Evolutionary conservation across 2,888 invertebrate genomes (phyloP).

Genomic region (Ormyrus labotus): DNA sequence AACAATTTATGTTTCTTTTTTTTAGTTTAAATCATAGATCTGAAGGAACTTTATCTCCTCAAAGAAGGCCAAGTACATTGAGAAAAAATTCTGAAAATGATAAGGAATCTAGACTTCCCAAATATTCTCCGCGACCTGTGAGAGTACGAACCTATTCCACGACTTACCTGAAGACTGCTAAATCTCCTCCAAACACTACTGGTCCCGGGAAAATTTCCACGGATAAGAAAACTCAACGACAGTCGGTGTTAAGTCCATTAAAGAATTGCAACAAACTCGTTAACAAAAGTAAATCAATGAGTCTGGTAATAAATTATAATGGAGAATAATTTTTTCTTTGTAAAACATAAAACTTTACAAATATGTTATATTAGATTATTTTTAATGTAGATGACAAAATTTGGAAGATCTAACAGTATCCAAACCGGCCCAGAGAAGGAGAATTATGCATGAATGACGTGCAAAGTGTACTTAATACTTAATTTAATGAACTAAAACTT

Average conservation of each 20-base stretch:
- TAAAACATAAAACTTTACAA: not conserved
- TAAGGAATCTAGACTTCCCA: slow-evolving; percentile 43
- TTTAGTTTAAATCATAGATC: slow-evolving; percentile 5
- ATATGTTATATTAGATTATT: slow-evolving; percentile 10
- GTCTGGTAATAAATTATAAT: slow-evolving; percentile 62
- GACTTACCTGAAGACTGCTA: slow-evolving; percentile 40
- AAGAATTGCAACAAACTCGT: slow-evolving; percentile 64
- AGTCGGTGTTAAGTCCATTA: slow-evolving; percentile 63
- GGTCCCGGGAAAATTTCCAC: not conserved
- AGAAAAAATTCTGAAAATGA: slow-evolving; percentile 34
- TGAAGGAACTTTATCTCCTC: slow-evolving; percentile 51
- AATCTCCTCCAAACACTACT: slow-evolving; percentile 10
- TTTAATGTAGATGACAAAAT: slow-evolving; percentile 40
- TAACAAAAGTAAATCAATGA: slow-evolving; percentile 58
- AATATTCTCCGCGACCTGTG: slow-evolving; percentile 47
- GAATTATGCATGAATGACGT: slow-evolving; percentile 62
- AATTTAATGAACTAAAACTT: not conserved
- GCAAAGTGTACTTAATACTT: not conserved
- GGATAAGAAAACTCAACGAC: slow-evolving; percentile 26
- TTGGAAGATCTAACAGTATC: slow-evolving; percentile 17
- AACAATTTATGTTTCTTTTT: not conserved
- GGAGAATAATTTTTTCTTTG: not conserved
- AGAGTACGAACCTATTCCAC: slow-evolving; percentile 47
- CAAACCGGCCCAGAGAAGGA: slow-evolving; percentile 65
- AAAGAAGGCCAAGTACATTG: slow-evolving; percentile 35